Evolutionary conservation across 2,113 vertebrate genomes (phyloP).

Genomic region (Coreoperca whiteheadi): DNA sequence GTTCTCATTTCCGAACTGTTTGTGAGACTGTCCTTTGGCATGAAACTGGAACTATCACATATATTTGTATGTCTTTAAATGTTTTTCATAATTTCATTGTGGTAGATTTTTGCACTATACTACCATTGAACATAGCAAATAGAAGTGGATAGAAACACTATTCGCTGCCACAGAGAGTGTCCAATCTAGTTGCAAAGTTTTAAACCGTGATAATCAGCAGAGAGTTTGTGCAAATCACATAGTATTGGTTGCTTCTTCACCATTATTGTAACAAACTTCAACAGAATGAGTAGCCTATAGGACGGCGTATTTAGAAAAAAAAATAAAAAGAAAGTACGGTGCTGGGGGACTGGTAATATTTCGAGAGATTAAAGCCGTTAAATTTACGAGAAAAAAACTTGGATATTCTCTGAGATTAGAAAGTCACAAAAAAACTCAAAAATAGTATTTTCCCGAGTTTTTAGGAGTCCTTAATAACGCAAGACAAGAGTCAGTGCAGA

Average conservation of each 20-base stretch:
- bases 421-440: no score
- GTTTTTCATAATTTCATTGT: constrained; percentile 70
- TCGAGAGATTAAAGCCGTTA: no score
- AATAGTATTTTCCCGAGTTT: no score
- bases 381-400: no score
- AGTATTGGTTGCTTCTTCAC: constrained; percentile 27
- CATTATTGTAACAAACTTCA: background rate
- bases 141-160: constrained; percentile 71
- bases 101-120: constrained; percentile 78
- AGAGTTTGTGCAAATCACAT: constrained; percentile 16
- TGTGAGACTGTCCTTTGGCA: constrained; percentile 74
- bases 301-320: no score
- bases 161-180: constrained; percentile 68
- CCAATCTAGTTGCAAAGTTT: constrained; percentile 12
- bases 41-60: constrained; percentile 81
- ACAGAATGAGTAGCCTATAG: background rate
- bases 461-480: constrained; percentile 48
- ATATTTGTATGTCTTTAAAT: constrained; percentile 66
- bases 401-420: no score
- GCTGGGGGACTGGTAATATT: no score
- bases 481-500: constrained; percentile 40
- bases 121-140: constrained; percentile 65
- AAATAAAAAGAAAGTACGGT: no score
- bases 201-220: constrained; percentile 3
- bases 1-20: constrained; percentile 62